Evolutionary conservation across 1,140 invertebrate species (phyloP).

Genomic region (Bombus picipes): DNA sequence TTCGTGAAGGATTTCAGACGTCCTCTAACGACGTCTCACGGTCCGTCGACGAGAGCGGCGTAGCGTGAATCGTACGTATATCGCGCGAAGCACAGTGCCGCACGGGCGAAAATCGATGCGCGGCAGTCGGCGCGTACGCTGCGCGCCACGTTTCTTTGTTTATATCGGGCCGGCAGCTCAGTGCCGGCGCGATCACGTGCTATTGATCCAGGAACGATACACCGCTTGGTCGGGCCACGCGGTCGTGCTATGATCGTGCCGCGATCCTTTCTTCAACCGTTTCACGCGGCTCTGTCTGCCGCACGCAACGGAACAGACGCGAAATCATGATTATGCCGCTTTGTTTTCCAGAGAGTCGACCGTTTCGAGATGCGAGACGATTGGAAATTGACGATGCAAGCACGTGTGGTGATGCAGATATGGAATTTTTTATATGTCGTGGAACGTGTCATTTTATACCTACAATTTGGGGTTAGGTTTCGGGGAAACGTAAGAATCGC

Average conservation of each 20-base stretch:
- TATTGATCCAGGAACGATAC: conserved; percentile 65
- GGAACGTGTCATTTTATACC: background rate
- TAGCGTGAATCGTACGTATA: conserved; percentile 29
- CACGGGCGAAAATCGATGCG: conserved; percentile 76
- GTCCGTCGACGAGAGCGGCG: background rate
- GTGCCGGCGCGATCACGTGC: conserved; percentile 63
- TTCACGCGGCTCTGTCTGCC: background rate
- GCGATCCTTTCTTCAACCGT: background rate
- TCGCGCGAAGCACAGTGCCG: background rate
- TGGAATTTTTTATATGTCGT: no score
- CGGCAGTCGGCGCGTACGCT: conserved; percentile 66
- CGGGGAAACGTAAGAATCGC: no score
- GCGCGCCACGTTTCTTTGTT: conserved; percentile 82
- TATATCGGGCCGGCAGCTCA: conserved; percentile 74
- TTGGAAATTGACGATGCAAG: background rate
- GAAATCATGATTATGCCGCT: background rate
- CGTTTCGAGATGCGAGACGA: background rate
- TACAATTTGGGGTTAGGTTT: no score
- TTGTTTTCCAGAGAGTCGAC: background rate
- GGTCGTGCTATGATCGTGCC: conserved; percentile 36
- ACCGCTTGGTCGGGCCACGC: conserved; percentile 44
- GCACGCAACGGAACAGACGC: background rate
- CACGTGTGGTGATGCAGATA: background rate
- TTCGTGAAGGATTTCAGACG: background rate
- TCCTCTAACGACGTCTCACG: conserved; percentile 3